Evolutionary conservation across 2,888 invertebrate genomes (phyloP).

Genomic region (Scaptomyza tumidula): DNA sequence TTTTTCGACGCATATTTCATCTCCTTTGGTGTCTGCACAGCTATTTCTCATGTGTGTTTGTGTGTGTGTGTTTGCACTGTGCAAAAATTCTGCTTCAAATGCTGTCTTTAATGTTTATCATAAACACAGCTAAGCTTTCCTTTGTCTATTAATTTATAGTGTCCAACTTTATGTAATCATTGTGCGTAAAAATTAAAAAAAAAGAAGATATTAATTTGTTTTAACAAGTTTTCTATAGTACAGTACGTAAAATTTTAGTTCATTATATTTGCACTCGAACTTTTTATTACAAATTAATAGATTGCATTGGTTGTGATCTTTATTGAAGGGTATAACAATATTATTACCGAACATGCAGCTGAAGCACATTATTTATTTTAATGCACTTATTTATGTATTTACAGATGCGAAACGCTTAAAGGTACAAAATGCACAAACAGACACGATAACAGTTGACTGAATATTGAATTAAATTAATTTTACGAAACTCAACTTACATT

Average conservation of each 20-base stretch:
- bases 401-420: not conserved
- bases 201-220: not conserved
- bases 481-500: not conserved
- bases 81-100: slow-evolving; percentile 26
- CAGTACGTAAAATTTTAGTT: slow-evolving; percentile 1
- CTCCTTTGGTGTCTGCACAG: slow-evolving; percentile 42
- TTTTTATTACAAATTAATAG: not conserved
- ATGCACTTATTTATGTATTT: slow-evolving; percentile 1
- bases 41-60: slow-evolving; percentile 7
- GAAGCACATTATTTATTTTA: not conserved
- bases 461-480: slow-evolving; percentile 2
- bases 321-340: not conserved
- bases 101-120: too few relatives aligned
- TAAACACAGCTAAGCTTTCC: too few relatives aligned
- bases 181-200: slow-evolving; percentile 1
- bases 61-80: slow-evolving; percentile 26
- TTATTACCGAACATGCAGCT: not conserved
- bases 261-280: slow-evolving; percentile 29
- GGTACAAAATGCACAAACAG: not conserved
- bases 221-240: not conserved
- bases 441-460: not conserved
- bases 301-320: not conserved
- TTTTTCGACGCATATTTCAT: slow-evolving; percentile 57
- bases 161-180: not conserved
- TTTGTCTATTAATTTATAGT: slow-evolving; percentile 7